These are phyloP conservation scores for Tangara arthus DNA, from an alignment of 2,797 vertebrate genomes.

Conservation along the genomic window DNA sequence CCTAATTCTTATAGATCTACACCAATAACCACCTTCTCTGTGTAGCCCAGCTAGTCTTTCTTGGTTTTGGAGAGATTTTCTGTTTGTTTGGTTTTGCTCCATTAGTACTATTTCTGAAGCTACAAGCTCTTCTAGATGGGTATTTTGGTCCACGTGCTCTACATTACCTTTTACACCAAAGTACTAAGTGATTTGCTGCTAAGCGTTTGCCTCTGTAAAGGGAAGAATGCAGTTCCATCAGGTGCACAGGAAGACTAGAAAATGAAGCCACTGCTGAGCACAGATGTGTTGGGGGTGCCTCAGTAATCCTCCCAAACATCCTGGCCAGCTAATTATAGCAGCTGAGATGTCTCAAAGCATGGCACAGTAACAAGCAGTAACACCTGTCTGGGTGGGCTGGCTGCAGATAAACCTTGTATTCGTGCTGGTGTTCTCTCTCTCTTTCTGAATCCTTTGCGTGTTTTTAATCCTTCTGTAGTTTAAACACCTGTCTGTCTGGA, in stretches of 20 bases:
- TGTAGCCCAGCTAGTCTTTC: not conserved
- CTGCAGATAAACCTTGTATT: not conserved
- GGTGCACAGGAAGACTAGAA: not conserved
- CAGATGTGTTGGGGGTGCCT: not conserved
- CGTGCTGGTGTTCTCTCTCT: not conserved
- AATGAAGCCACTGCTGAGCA: not conserved
- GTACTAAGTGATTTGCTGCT: not conserved
- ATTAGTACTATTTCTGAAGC: not conserved
- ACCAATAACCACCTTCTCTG: not conserved
- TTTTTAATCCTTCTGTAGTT: constrained; percentile 74
- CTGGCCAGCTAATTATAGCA: constrained; percentile 40
- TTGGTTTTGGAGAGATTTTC: not conserved
- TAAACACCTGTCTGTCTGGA: constrained; percentile 82
- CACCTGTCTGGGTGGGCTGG: constrained; percentile 44
- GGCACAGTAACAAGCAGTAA: constrained; percentile 40
- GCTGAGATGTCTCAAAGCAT: constrained; percentile 1
- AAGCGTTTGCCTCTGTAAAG: not conserved
- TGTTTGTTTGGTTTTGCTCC: not conserved
- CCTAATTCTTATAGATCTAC: not conserved
- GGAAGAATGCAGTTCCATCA: not conserved
- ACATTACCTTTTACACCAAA: not conserved
- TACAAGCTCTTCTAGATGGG: not conserved
- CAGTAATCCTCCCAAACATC: not conserved
- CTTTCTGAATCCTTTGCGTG: constrained; percentile 59
- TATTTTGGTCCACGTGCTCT: not conserved